Percentiles rank a stretch among this genome's conserved stretches.
phyloP scores from a whole-genome alignment of 2,888 invertebrate genomes.

The Campaea margaritaria region DNA sequence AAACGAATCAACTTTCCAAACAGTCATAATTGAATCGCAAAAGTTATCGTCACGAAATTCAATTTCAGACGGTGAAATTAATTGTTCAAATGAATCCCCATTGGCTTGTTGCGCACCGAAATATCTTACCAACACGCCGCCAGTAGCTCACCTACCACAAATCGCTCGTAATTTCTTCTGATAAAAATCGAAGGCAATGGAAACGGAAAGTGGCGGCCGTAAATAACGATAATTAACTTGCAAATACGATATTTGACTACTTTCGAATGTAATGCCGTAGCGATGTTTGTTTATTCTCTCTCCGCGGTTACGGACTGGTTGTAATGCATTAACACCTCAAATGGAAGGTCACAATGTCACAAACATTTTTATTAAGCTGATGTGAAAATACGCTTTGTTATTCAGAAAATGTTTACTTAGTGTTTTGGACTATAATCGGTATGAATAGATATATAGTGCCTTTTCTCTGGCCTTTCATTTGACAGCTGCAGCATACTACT shows the following conservation, averaged over 20 bases:
- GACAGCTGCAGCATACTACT: too few species aligned
- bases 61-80: constrained; percentile 15
- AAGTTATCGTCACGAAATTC: constrained; percentile 13
- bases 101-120: constrained; percentile 15
- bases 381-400: constrained; percentile 10
- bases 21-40: constrained; percentile 12
- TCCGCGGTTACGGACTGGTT: constrained; percentile 26
- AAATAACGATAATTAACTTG: constrained; percentile 66
- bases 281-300: constrained; percentile 46
- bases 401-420: constrained; percentile 19
- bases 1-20: not conserved
- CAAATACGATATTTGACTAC: constrained; percentile 64
- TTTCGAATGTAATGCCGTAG: constrained; percentile 59
- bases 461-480: too few species aligned
- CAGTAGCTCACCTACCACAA: not conserved
- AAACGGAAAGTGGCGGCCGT: constrained; percentile 68
- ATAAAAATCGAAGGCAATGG: constrained; percentile 54
- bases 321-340: constrained; percentile 40
- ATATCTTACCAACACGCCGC: not conserved
- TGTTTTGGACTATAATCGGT: constrained; percentile 1
- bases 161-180: constrained; percentile 33
- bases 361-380: constrained; percentile 17
- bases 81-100: constrained; percentile 13
- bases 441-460: not conserved
- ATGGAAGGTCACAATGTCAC: constrained; percentile 36